Evolutionary conservation across 2,888 invertebrate genomes (phyloP).

Genomic region (Taphrorychus bicolor): DNA sequence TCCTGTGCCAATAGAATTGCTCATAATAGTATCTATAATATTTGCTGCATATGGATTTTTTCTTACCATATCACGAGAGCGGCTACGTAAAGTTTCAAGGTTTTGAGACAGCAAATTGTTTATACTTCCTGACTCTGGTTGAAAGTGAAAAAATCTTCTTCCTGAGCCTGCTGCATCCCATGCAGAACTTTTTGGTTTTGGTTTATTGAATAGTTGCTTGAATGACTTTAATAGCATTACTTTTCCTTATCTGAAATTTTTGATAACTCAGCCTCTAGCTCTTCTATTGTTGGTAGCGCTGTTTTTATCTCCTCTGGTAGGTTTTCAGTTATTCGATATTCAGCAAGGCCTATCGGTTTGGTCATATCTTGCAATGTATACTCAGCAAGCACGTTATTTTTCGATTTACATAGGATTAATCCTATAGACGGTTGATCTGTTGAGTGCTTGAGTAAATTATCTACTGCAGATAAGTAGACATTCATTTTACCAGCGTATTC

Average conservation of each 20-base stretch:
- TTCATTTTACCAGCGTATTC: background rate
- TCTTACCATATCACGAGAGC: no score
- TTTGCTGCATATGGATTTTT: no score
- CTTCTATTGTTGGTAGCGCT: constrained; percentile 2
- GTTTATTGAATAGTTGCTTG: no score
- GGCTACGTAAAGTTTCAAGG: no score
- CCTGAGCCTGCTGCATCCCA: no score
- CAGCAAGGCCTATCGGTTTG: background rate
- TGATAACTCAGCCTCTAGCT: background rate
- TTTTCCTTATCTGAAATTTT: background rate
- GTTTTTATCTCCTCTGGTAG: background rate
- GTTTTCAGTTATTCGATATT: background rate
- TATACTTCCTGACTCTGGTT: no score
- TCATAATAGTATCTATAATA: no score
- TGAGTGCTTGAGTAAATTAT: background rate
- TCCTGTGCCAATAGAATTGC: no score
- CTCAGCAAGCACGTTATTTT: background rate
- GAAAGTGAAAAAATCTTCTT: no score
- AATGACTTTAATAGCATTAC: no score
- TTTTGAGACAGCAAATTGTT: no score
- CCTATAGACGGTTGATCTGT: background rate
- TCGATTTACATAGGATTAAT: background rate
- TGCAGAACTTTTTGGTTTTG: no score
- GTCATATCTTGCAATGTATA: background rate
- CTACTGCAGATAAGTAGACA: background rate